Percentiles rank a stretch among this genome's conserved stretches.
Evolutionary conservation across 2,888 invertebrate genomes (phyloP).

Genomic region (Epistrophe grossulariae): DNA sequence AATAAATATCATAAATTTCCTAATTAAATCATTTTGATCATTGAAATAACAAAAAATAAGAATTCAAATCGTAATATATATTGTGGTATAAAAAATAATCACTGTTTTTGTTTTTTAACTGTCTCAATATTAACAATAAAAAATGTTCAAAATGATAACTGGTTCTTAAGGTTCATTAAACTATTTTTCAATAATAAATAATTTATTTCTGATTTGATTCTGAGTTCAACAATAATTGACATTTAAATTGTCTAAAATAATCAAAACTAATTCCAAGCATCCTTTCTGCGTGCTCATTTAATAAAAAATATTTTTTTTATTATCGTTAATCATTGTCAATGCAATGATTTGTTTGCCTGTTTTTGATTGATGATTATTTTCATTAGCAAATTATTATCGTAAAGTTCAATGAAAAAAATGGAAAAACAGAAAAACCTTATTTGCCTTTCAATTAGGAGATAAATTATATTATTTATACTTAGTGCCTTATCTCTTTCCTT

Average conservation of each 20-base stretch:
- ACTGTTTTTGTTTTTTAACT: not conserved
- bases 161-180: not conserved
- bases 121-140: not conserved
- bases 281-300: constrained; percentile 12
- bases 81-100: too few relatives aligned
- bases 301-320: constrained; percentile 20
- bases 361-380: constrained; percentile 45
- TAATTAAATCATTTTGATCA: not conserved
- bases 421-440: constrained; percentile 26
- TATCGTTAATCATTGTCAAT: constrained; percentile 40
- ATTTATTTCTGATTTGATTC: not conserved
- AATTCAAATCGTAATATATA: too few relatives aligned
- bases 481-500: constrained; percentile 23
- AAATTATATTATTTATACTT: not conserved
- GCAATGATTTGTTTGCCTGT: constrained; percentile 8
- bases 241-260: constrained; percentile 7
- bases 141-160: not conserved
- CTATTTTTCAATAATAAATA: not conserved
- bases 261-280: constrained; percentile 2
- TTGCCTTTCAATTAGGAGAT: constrained; percentile 31
- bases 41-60: not conserved
- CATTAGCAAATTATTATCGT: constrained; percentile 29
- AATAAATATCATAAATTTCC: not conserved
- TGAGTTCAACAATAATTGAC: constrained; percentile 13
- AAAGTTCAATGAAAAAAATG: constrained; percentile 14